phyloP scores from a whole-genome alignment of 1,140 invertebrate genomes.

The Pseudoatta argentina region DNA sequence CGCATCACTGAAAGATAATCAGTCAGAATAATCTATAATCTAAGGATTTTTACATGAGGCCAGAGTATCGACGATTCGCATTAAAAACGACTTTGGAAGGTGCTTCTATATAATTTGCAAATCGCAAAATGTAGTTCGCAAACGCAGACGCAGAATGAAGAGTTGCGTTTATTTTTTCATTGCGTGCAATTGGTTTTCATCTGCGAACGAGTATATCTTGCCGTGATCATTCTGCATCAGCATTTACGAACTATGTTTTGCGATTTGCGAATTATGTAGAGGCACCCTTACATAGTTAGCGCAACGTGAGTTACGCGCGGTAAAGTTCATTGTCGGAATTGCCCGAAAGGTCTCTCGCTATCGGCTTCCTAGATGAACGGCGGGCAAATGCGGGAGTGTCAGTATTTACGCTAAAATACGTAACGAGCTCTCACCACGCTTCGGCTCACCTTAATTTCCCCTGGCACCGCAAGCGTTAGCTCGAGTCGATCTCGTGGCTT shows the following conservation, averaged over 20 bases:
- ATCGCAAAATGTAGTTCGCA: too few species aligned
- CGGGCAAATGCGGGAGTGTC: conserved; percentile 12
- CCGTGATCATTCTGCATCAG: too few species aligned
- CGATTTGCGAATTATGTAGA: too few species aligned
- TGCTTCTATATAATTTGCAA: too few species aligned
- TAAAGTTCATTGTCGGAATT: conserved; percentile 45
- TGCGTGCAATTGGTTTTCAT: too few species aligned
- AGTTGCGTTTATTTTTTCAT: too few species aligned
- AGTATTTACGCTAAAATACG: conserved; percentile 38
- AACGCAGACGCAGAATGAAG: too few species aligned
- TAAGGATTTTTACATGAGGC: neutral
- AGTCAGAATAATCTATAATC: conserved; percentile 2
- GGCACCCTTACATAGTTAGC: neutral
- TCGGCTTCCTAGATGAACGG: neutral
- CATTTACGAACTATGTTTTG: too few species aligned
- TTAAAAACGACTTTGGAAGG: neutral
- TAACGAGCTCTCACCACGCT: conserved; percentile 36
- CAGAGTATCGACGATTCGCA: neutral
- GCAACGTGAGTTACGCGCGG: neutral
- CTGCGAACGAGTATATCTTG: too few species aligned
- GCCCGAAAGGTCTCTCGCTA: conserved; percentile 38
- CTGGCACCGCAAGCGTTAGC: conserved; percentile 35
- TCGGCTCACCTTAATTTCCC: conserved; percentile 57
- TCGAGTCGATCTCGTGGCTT: conserved; percentile 27
- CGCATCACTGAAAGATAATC: neutral